Conservation (phyloP, 2,113 vertebrate genomes). For the Copsychus sechellarum region DNA sequence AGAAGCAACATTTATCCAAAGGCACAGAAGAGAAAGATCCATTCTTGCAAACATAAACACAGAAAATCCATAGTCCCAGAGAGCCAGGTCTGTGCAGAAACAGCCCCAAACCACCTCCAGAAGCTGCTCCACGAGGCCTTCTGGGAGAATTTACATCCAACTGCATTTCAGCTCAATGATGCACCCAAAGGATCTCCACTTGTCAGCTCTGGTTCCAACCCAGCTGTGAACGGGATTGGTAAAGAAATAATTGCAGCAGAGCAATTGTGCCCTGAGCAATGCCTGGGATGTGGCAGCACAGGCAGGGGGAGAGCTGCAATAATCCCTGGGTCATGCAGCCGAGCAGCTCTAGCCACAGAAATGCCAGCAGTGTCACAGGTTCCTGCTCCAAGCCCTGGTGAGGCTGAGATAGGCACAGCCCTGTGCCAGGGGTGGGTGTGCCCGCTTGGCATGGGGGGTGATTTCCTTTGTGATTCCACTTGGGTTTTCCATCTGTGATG, state of each 20-base stretch:
- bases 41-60: neutral
- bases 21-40: neutral
- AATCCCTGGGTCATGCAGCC: neutral
- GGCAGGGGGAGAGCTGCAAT: neutral
- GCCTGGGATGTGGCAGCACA: neutral
- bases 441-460: neutral
- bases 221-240: neutral
- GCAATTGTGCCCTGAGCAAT: neutral
- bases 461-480: neutral
- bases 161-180: neutral
- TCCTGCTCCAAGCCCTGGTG: neutral
- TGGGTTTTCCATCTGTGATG: neutral
- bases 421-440: neutral
- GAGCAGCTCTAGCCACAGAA: neutral
- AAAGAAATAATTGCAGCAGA: neutral
- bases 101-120: neutral
- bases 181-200: neutral
- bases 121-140: neutral
- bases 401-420: neutral
- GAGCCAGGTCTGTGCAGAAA: neutral
- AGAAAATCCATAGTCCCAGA: neutral
- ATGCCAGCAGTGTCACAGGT: rapidly evolving
- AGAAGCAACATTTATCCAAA: neutral
- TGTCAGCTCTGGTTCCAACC: neutral
- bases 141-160: neutral